Evolutionary conservation across 2,797 vertebrate genomes (phyloP), one percentile per base, ranked within the genome.

Genomic region (Sus cebifrons): DNA sequence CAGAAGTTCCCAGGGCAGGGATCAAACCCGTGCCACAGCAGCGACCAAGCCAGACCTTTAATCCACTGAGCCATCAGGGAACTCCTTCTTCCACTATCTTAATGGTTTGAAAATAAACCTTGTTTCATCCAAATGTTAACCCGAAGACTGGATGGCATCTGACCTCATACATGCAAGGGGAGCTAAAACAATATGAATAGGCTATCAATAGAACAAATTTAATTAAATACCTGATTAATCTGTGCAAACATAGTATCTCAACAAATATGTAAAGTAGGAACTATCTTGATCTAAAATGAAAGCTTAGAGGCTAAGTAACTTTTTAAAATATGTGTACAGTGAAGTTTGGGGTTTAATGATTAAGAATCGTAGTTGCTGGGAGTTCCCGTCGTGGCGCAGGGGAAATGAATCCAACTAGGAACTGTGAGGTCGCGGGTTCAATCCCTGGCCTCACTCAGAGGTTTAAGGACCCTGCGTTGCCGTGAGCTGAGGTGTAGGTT

Each of bases 221-320:
- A 67, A 83, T 73, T 74, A 67, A 83, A 52, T 40, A 67, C 52
- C 58, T 79, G 23, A 49, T 71, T 52, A 88, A 89, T 58, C n/a
- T 44, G 12, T 27, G 58, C 11, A 58, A 93, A 86, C 65, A 90
- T 11, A 74, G 14, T 85, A 29, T 64, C 49, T 95, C 14, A 86
- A 91, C 67, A 54, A 73, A 52, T 3, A 68, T 6, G 52, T 20
- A 68, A 88, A 17, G 67, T 1, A 74, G 18, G 18, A 96, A 85
- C 67, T 44, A 68, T 40, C 27, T 87, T 86, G 29, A 83, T 65
- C 44, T 81, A 96, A 90, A 91, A 89, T 17, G 67, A 93, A 92
- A 84, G 71, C 29, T 32, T 52, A 89, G 74, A 89, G 73, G 74
- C 54, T 32, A 64, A 77, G 18, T 58, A 81, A 86, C 29, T 77